A percentile compares a stretch with the other conserved stretches of the same genome.
Conservation (phyloP, 2,797 vertebrate species). For the Argentina silus region DNA sequence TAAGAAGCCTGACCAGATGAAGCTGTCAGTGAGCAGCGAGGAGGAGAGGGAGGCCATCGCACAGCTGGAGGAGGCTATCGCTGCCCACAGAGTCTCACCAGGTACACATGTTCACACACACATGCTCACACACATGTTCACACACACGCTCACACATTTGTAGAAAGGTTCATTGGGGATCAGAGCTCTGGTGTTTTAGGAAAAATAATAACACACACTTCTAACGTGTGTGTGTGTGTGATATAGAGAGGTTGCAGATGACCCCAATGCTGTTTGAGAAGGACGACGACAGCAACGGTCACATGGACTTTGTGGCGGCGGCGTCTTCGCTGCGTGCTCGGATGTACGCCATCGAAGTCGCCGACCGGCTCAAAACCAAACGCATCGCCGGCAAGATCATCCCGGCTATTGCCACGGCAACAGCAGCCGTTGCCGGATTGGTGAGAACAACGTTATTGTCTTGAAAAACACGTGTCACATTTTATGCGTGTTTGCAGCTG, state of each 20-base stretch:
- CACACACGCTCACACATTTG: background rate
- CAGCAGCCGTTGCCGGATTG: slow-evolving; percentile 94
- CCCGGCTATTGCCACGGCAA: slow-evolving; percentile 96
- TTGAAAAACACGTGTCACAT: background rate
- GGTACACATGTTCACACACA: slow-evolving; percentile 65
- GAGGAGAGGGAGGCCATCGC: slow-evolving; percentile 91
- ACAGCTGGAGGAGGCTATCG: slow-evolving; percentile 86
- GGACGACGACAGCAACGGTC: slow-evolving; percentile 92
- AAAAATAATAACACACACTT: background rate
- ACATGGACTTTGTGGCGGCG: slow-evolving; percentile 92
- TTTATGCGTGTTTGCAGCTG: background rate
- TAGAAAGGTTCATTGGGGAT: too few species aligned
- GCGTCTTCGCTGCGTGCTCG: slow-evolving; percentile 91
- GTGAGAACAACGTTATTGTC: slow-evolving; percentile 70
- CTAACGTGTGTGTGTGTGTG: background rate
- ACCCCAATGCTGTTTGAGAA: slow-evolving; percentile 90
- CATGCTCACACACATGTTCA: background rate
- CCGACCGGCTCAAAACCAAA: slow-evolving; percentile 95
- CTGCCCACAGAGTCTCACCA: slow-evolving; percentile 78
- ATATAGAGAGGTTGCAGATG: slow-evolving; percentile 85
- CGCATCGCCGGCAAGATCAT: slow-evolving; percentile 98
- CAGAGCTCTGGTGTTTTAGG: too few species aligned
- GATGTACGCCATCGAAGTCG: slow-evolving; percentile 94
- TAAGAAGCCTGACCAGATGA: slow-evolving; percentile 89
- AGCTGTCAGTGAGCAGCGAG: slow-evolving; percentile 88